These are phyloP conservation scores for Campylomormyrus tamandua DNA, from an alignment of 2,113 vertebrate genomes.

Conservation along the genomic window DNA sequence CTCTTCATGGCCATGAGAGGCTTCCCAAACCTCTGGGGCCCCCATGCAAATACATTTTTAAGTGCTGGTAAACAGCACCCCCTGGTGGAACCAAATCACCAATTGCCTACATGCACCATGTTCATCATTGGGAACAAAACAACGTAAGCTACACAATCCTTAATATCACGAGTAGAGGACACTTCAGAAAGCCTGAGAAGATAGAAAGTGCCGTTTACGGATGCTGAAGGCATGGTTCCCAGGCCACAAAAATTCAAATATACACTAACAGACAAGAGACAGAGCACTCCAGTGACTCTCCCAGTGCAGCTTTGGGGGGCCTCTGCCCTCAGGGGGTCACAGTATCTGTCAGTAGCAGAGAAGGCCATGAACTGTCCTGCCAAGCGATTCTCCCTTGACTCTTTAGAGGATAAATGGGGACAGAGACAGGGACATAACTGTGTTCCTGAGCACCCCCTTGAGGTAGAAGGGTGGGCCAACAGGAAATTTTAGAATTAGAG, in stretches of 20 bases:
- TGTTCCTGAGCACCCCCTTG: background rate
- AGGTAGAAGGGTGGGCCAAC: background rate
- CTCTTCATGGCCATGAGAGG: background rate
- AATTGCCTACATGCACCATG: background rate
- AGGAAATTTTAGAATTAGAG: background rate
- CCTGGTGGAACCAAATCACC: background rate
- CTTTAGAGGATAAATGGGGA: background rate
- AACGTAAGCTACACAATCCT: background rate
- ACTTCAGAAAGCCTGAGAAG: background rate
- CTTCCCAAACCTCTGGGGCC: background rate
- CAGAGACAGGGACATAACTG: background rate
- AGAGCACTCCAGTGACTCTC: background rate
- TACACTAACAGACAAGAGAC: background rate
- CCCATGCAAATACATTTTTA: background rate
- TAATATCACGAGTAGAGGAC: background rate
- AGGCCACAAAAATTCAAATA: background rate
- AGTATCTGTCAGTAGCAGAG: background rate
- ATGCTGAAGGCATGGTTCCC: background rate
- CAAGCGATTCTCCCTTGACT: background rate
- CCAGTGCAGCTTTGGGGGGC: background rate
- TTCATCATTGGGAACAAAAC: background rate
- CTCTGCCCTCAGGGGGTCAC: background rate
- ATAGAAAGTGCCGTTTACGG: background rate
- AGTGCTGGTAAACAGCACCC: background rate
- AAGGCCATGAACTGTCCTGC: background rate